Evolutionary conservation across 2,113 vertebrate species (phyloP), one percentile per base, ranked within the genome.

Genomic region (Mustela nigripes): DNA sequence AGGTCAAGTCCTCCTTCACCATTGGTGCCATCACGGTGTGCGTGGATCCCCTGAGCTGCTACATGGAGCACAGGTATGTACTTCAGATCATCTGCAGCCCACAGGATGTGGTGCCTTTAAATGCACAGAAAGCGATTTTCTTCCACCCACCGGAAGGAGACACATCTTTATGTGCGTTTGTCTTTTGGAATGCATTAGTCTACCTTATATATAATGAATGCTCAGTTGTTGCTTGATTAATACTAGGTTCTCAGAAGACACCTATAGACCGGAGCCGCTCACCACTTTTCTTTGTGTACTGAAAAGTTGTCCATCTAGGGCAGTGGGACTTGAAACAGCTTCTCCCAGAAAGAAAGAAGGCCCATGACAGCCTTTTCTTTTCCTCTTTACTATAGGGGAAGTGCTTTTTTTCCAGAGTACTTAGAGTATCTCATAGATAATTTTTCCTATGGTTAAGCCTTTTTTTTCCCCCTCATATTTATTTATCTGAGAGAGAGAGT

Each of bases 61-160:
- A 99, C 84, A 99, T 99, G 99, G 99, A 99, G 42, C 99, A 99
- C 88, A 99, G 99, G 99, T 99, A 98, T 92, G 5, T 50, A 50
- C 58, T 48, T 62, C 15, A 22, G 36, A 56, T 71, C 21, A 33
- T 8, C 48, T 71, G 10, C 11, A 65, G 15, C 69, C 42, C 42
- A 42, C 12, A 36, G 36, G 21, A 21, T 50, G 9, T 18, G 19
- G 1, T n/a, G 39, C 74, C 12, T 80, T 89, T 48, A 94, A 28
- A 3, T 82, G 24, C 42, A 50, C 18, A 39, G 56, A 94, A 81
- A 93, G 62, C 4, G 5, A 12, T 65, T 93, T 92, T 76, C 39
- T 62, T 22, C 45, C 31, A 6, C 60, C 58, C 19, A 11, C 31
- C 21, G 39, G 48, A 76, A 78, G 42, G 50, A 56, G 19, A 69